phyloP scores from a whole-genome alignment of 2,113 vertebrate species.

The Xerus inauris region DNA sequence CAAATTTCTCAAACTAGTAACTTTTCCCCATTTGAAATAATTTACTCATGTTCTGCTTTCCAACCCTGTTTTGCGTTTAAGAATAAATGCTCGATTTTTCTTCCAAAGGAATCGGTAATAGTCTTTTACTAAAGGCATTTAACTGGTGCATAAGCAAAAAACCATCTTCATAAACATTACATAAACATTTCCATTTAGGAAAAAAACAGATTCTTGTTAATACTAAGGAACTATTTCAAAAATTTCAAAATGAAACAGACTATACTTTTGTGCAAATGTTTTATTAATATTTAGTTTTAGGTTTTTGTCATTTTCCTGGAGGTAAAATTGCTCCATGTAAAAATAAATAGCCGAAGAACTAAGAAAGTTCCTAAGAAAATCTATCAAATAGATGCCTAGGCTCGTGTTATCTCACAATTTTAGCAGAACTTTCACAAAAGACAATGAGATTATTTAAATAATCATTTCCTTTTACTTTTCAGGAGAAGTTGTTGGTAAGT shows the following conservation, averaged over 20 bases:
- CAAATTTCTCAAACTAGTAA: not conserved
- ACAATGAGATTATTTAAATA: not conserved
- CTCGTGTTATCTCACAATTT: not conserved
- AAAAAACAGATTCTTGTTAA: not conserved
- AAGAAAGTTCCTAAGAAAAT: not conserved
- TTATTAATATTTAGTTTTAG: not conserved
- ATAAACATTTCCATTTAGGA: not conserved
- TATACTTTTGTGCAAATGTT: not conserved
- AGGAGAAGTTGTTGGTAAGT: not conserved
- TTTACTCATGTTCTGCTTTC: not conserved
- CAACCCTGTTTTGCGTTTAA: not conserved
- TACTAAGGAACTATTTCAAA: not conserved
- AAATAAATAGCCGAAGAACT: not conserved
- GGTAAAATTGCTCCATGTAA: not conserved
- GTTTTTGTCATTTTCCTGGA: slow-evolving; percentile 13
- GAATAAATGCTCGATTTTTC: not conserved
- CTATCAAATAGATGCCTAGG: not conserved
- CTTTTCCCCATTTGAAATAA: slow-evolving; percentile 24
- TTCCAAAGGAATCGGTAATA: not conserved
- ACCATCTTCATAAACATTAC: not conserved
- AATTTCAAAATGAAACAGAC: slow-evolving; percentile 12
- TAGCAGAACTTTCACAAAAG: slow-evolving; percentile 3
- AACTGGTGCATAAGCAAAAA: not conserved
- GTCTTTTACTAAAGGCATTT: not conserved
- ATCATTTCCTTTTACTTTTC: not conserved